phyloP scores from a whole-genome alignment of 2,113 vertebrate species.

The Tragulus kanchil region DNA sequence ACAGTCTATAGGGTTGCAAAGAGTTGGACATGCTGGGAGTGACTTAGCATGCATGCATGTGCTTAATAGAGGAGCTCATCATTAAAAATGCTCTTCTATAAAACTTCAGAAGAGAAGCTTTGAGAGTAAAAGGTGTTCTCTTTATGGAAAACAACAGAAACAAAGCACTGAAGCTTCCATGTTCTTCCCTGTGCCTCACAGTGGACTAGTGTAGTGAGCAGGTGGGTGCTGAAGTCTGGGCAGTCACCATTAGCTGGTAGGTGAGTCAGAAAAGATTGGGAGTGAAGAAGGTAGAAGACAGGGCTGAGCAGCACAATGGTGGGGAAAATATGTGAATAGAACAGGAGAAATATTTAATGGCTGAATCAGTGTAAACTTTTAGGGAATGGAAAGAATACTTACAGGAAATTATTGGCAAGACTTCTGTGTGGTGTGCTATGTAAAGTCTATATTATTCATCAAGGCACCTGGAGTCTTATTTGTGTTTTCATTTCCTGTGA shows the following conservation, averaged over 20 bases:
- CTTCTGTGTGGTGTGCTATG: neutral
- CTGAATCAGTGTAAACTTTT: neutral
- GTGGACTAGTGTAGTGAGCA: neutral
- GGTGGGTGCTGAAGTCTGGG: neutral
- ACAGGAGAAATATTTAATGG: neutral
- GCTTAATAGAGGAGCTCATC: neutral
- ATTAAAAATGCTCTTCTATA: neutral
- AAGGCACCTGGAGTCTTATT: neutral
- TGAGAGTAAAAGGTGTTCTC: neutral
- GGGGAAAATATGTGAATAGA: neutral
- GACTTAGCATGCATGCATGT: too few relatives aligned
- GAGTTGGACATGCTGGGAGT: too few relatives aligned
- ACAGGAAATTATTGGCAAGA: neutral
- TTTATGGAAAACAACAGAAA: neutral
- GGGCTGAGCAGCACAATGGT: neutral
- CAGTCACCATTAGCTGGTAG: neutral
- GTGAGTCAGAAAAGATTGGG: neutral
- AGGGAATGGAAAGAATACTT: slow-evolving; percentile 18
- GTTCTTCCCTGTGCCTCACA: neutral
- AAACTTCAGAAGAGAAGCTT: neutral
- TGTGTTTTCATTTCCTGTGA: slow-evolving; percentile 41
- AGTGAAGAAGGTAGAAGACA: neutral
- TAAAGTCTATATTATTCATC: neutral
- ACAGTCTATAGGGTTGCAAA: too few relatives aligned
- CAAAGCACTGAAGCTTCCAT: neutral